phyloP scores from a whole-genome alignment of 2,113 vertebrate genomes.

The Rhinoderma darwinii region DNA sequence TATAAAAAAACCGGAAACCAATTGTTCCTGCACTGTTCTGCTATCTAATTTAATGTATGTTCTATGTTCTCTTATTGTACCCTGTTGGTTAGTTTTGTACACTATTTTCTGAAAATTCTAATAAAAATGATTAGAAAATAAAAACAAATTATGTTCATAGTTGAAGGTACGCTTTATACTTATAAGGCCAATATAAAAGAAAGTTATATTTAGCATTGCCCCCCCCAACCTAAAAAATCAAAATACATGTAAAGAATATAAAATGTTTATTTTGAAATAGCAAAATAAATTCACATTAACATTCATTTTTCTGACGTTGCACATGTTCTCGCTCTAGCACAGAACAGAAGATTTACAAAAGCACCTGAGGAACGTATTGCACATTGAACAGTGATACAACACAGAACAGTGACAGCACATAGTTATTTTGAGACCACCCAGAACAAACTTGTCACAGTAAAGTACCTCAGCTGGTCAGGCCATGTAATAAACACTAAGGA shows the following conservation, averaged over 20 bases:
- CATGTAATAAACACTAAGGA: neutral
- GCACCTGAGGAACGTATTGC: neutral
- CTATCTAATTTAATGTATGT: too few relatives aligned
- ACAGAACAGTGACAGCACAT: neutral
- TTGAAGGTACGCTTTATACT: too few relatives aligned
- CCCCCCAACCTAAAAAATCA: neutral
- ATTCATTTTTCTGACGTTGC: neutral
- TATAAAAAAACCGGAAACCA: too few relatives aligned
- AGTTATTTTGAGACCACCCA: neutral
- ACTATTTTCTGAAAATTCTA: too few relatives aligned
- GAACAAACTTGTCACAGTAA: neutral
- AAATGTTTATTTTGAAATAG: conserved; percentile 53
- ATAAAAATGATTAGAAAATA: too few relatives aligned
- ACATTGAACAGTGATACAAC: neutral
- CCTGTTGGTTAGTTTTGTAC: too few relatives aligned
- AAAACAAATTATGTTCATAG: too few relatives aligned
- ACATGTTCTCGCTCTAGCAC: neutral
- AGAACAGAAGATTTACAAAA: neutral
- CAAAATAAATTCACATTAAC: conserved; percentile 46
- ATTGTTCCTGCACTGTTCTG: too few relatives aligned
- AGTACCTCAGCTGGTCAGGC: neutral
- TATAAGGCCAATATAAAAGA: too few relatives aligned
- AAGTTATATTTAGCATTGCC: too few relatives aligned
- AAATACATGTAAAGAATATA: conserved; percentile 40
- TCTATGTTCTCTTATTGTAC: too few relatives aligned